phyloP scores from a whole-genome alignment of 2,113 vertebrate genomes.

The Ciconia boyciana region DNA sequence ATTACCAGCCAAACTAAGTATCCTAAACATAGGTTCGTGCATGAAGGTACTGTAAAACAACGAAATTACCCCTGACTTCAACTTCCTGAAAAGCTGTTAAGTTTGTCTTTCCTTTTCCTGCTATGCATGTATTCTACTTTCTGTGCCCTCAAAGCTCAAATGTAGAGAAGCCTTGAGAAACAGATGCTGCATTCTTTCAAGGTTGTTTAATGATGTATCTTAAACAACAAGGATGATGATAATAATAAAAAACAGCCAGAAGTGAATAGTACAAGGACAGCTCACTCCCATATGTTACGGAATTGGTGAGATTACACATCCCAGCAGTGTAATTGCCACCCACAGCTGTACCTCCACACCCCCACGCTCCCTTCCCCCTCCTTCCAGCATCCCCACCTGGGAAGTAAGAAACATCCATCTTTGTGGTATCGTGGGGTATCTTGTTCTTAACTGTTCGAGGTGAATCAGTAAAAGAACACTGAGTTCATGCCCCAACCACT shows the following conservation, averaged over 20 bases:
- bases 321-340: neutral
- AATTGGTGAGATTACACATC: neutral
- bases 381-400: neutral
- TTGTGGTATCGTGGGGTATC: neutral
- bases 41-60: neutral
- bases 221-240: neutral
- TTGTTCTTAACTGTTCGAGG: neutral
- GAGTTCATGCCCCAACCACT: slow-evolving; percentile 53
- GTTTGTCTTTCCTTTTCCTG: neutral
- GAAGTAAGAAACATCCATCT: neutral
- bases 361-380: neutral
- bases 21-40: neutral
- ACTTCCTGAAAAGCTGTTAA: neutral
- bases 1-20: neutral
- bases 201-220: neutral
- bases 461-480: neutral
- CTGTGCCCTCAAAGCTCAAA: neutral
- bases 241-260: neutral
- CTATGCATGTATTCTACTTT: neutral
- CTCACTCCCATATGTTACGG: neutral
- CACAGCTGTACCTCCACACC: neutral
- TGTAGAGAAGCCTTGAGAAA: neutral
- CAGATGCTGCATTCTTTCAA: neutral
- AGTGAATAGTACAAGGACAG: neutral
- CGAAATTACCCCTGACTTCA: neutral